A percentile compares a stretch with the other conserved stretches of the same genome.
phyloP scores from a whole-genome alignment of 2,113 vertebrate genomes.

The Falcunculus frontatus region DNA sequence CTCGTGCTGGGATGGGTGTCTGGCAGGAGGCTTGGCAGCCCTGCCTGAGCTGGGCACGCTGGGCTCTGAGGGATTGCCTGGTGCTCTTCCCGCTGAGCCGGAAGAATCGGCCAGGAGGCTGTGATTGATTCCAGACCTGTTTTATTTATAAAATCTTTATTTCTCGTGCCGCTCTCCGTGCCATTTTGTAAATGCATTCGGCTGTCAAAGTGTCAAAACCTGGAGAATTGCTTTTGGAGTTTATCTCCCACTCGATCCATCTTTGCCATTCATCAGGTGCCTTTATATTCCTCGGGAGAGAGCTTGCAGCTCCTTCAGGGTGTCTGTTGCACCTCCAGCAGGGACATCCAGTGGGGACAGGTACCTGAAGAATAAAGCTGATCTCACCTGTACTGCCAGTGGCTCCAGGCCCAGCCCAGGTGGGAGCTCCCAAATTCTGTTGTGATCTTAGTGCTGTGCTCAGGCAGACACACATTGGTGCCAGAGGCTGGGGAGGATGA shows the following conservation, averaged over 20 bases:
- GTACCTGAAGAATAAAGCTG: background rate
- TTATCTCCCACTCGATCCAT: slow-evolving; percentile 12
- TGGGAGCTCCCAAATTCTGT: background rate
- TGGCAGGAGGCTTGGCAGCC: background rate
- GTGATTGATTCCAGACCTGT: background rate
- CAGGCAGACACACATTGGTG: background rate
- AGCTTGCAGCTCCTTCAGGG: background rate
- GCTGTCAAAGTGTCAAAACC: slow-evolving; percentile 42
- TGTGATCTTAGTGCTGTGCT: background rate
- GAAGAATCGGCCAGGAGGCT: background rate
- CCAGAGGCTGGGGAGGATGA: background rate
- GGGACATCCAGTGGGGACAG: rapidly evolving
- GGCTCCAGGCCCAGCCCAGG: background rate
- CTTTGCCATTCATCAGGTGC: background rate
- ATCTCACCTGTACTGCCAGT: background rate
- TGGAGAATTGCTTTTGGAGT: background rate
- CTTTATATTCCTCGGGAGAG: background rate
- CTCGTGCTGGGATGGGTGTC: background rate
- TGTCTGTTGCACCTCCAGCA: background rate
- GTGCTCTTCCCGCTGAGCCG: background rate
- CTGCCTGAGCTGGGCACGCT: background rate
- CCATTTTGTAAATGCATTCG: background rate
- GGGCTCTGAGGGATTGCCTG: background rate
- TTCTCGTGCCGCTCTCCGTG: background rate
- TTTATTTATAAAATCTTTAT: slow-evolving; percentile 19